Evolutionary conservation across 2,888 invertebrate species (phyloP).

Genomic region (Plebejus melissa): DNA sequence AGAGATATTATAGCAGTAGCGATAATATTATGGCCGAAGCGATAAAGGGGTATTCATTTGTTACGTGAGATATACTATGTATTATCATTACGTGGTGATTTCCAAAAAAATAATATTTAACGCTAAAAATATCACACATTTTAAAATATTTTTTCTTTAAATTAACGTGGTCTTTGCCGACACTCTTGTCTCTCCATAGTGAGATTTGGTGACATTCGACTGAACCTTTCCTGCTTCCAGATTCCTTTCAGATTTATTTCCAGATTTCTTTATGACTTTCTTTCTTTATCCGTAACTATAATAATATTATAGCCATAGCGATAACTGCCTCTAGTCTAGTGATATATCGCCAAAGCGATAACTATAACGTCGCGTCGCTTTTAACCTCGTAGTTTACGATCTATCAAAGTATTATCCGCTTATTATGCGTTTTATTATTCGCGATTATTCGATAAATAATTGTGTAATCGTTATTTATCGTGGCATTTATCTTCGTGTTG

Average conservation of each 20-base stretch:
- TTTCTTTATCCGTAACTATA: too few species aligned
- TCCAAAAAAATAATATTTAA: too few species aligned
- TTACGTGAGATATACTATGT: too few species aligned
- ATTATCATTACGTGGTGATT: too few species aligned
- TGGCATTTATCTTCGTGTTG: background rate
- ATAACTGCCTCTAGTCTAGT: background rate
- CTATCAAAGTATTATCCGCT: conserved; percentile 56
- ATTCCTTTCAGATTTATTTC: too few species aligned
- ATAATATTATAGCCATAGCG: background rate
- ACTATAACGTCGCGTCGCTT: conserved; percentile 35
- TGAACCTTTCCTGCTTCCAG: too few species aligned
- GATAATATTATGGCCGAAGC: background rate
- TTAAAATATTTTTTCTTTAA: too few species aligned
- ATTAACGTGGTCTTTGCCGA: too few species aligned
- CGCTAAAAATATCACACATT: too few species aligned
- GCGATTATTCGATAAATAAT: conserved; percentile 57
- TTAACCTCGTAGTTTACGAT: conserved; percentile 62
- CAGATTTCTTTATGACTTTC: too few species aligned
- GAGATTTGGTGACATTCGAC: too few species aligned
- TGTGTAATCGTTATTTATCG: conserved; percentile 45
- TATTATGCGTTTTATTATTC: conserved; percentile 62
- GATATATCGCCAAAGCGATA: background rate
- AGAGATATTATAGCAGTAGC: background rate
- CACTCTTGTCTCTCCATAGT: too few species aligned
- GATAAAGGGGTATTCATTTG: background rate